A percentile compares a stretch with the other conserved stretches of the same genome.
Conservation (phyloP, 2,888 invertebrate species). For the Thecophora atra region DNA sequence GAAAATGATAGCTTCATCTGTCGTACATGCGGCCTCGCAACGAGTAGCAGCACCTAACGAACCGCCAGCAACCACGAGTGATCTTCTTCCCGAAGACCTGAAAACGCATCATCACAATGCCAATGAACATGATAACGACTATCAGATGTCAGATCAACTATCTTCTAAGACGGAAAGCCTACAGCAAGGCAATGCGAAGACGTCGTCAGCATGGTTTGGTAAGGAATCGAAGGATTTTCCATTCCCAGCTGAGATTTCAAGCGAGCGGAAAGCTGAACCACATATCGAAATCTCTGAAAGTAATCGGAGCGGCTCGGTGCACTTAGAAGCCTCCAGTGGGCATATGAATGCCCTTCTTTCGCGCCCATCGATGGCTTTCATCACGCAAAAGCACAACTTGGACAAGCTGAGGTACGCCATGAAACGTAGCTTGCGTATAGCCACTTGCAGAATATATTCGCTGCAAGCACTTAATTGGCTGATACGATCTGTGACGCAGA, state of each 20-base stretch:
- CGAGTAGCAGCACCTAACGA: conserved; percentile 45
- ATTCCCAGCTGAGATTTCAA: background rate
- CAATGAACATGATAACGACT: conserved; percentile 32
- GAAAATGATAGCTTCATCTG: conserved; percentile 67
- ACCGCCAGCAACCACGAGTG: conserved; percentile 8
- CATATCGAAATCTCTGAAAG: conserved; percentile 32
- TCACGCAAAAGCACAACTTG: conserved; percentile 86
- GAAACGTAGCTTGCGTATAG: conserved; percentile 84
- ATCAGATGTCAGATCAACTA: background rate
- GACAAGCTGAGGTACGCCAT: conserved; percentile 85
- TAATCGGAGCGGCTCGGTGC: conserved; percentile 30
- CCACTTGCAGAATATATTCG: conserved; percentile 84
- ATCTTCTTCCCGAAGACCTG: conserved; percentile 28
- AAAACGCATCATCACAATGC: conserved; percentile 32
- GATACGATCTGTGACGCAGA: conserved; percentile 88
- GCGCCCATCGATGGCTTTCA: conserved; percentile 88
- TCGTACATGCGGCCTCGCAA: conserved; percentile 57
- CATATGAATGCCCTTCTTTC: conserved; percentile 55
- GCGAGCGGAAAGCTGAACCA: conserved; percentile 14
- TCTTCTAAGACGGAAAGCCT: background rate
- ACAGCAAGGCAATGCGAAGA: background rate
- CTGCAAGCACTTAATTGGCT: conserved; percentile 97
- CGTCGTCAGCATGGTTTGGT: background rate
- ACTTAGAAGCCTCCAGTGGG: conserved; percentile 52
- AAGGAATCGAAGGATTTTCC: conserved; percentile 7